Evolutionary conservation across 2,888 invertebrate genomes (phyloP), one percentile per base, ranked within the genome.

Genomic region (Tachina lurida): DNA sequence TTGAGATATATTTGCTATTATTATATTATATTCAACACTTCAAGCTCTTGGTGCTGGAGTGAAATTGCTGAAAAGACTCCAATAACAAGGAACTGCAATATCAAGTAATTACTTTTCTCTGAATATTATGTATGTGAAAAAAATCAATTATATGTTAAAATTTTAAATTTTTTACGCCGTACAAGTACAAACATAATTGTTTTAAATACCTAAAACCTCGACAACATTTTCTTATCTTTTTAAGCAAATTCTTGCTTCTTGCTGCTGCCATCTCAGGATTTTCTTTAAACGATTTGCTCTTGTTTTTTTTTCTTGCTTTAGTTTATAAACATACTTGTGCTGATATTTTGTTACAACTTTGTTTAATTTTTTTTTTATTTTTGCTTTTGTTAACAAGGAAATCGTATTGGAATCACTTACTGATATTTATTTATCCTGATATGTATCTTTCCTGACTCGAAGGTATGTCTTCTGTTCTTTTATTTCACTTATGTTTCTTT

Each of bases 391-490:
- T 87, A 84, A 80, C 89, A 88, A 88, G 92, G 90, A 91, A 92
- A 91, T 91, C 90, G 91, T 91, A 90, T 91, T 89, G 89, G 90
- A 91, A 92, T 91, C 91, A 91, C 90, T 92, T 92, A 91, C 91
- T 90, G 91, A 92, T 92, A 91, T 90, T 89, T 92, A 91, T 90
- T 89, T 90, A 49, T 45, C 45, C 58, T 71, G 86, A 83, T 67
- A 79, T 60, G 65, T 70, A 75, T 75, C 39, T 43, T 58, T 56
- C 62, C 39, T 67, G 49, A 74, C 60, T 81, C 45, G 10, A 74
- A 62, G 74, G 68, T 83, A 62, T 17, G 49, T 58, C 10, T 3
- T 71, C 22, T 70, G 52, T 81, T 31, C 47, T 82, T 65, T 49
- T 71, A 22, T 60, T 68, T 68, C 45, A 45, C 62, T 74, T 47